Base-by-base conservation (phyloP, 2,888 invertebrate genomes). In the Bursaphelenchus okinawaensis region DNA sequence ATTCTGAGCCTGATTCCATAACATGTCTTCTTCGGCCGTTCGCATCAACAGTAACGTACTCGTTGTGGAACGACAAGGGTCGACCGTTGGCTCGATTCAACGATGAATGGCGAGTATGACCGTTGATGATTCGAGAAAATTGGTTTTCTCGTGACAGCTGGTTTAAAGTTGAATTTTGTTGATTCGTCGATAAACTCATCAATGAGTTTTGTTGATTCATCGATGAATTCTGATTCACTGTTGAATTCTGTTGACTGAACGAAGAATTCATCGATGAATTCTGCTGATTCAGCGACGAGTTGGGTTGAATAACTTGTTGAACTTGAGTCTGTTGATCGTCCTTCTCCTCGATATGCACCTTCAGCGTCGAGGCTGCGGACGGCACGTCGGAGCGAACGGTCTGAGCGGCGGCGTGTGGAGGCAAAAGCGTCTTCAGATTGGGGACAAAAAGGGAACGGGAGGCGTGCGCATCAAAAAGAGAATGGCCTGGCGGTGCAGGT, bases 361-460 rank as follows among this genome's bases (percentile, higher is more conserved):
- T 40, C 16, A 40, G 12, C 16, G 16, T n/a, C 12, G 40, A 40
- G 40, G 40, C 40, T 40, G 2, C 16, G 16, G 40, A 40, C 12
- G 40, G 40, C 16, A 40, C 40, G 6, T 40, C 40, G 40, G 40
- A 4, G 40, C 29, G 50, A 59, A 59, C 60, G 50, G 60, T 52
- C 60, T 29, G 60, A 19, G 73, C 60, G 50, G 50, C 54, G 55
- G 62, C 73, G 61, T 70, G 65, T 55, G 63, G 55, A 8, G 71
- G 71, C 58, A 71, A 62, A 51, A 71, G 62, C 23, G 71, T 66
- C 57, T 63, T 63, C 52, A 60, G 66, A 57, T 71, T 71, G 62
- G 73, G 60, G 22, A 59, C n/a, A 27, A 50, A 59, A 7, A 51
- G 22, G 50, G 60, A 59, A 7, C 60, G 60, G n/a, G 60, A 59